A percentile compares a stretch with the other conserved stretches of the same genome.
Evolutionary conservation across 2,113 vertebrate genomes (phyloP).

Genomic region (Rhea americana): DNA sequence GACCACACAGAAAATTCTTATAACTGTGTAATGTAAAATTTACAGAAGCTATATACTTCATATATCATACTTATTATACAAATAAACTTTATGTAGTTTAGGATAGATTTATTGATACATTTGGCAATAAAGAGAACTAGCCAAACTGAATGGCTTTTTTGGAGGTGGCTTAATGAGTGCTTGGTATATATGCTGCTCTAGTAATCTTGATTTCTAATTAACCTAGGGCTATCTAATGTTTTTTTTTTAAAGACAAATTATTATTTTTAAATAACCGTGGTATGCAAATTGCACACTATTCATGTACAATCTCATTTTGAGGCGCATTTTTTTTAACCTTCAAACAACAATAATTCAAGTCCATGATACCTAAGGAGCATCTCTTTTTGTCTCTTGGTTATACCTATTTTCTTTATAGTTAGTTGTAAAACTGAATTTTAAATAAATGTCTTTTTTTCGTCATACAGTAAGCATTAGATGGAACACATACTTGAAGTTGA

Average conservation of each 20-base stretch:
- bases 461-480: background rate
- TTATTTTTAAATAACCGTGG: background rate
- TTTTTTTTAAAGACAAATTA: background rate
- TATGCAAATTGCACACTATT: background rate
- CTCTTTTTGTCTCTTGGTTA: background rate
- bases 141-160: background rate
- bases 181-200: background rate
- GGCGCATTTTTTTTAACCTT: conserved; percentile 4
- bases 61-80: no score
- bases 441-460: background rate
- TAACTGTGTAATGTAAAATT: background rate
- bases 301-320: background rate
- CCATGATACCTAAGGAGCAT: background rate
- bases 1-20: background rate
- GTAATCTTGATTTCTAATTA: background rate
- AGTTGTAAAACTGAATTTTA: background rate
- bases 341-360: background rate
- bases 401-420: background rate
- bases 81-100: background rate
- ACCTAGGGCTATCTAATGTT: background rate
- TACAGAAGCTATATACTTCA: background rate
- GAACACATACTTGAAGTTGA: background rate
- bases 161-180: background rate
- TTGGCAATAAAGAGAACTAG: background rate
- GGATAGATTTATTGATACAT: background rate